A percentile compares a stretch with the other conserved stretches of the same genome.
Evolutionary conservation across 1,140 invertebrate species (phyloP).

Genomic region (Psilanteris sp.): DNA sequence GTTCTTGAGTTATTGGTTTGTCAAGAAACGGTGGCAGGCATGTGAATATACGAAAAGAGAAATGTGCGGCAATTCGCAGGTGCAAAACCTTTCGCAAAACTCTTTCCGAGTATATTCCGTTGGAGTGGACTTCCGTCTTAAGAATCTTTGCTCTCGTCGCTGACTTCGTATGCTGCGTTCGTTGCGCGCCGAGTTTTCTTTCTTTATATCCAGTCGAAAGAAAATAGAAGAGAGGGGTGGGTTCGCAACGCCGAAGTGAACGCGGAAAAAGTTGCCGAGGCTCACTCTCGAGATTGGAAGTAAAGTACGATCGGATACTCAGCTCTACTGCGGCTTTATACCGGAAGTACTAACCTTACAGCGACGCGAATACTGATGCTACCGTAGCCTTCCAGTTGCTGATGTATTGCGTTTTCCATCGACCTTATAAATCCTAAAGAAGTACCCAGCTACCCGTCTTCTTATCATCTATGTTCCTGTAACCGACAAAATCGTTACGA

Average conservation of each 20-base stretch:
- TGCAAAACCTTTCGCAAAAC: slow-evolving; percentile 44
- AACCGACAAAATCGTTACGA: slow-evolving; percentile 52
- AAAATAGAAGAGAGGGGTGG: slow-evolving; percentile 41
- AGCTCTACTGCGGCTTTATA: slow-evolving; percentile 55
- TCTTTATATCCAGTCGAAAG: slow-evolving; percentile 39
- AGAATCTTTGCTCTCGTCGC: slow-evolving; percentile 42
- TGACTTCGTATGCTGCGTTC: slow-evolving; percentile 28
- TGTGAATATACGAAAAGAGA: slow-evolving; percentile 31
- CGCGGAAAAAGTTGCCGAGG: slow-evolving; percentile 52
- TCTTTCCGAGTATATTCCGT: slow-evolving; percentile 34
- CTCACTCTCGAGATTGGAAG: slow-evolving; percentile 66
- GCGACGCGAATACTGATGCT: slow-evolving; percentile 57
- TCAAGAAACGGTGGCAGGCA: slow-evolving; percentile 17
- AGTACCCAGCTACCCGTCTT: slow-evolving; percentile 41
- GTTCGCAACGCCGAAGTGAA: slow-evolving; percentile 25
- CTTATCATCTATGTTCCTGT: slow-evolving; percentile 35
- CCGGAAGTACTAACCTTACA: slow-evolving; percentile 59
- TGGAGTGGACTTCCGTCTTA: slow-evolving; percentile 49
- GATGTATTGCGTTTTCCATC: slow-evolving; percentile 59
- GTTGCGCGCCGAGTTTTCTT: slow-evolving; percentile 50
- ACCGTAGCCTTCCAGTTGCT: slow-evolving; percentile 39
- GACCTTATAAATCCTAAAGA: slow-evolving; percentile 60
- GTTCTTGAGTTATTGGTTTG: slow-evolving; percentile 39
- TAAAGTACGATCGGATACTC: slow-evolving; percentile 65
- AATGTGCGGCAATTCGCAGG: slow-evolving; percentile 27